phyloP scores from a whole-genome alignment of 2,113 vertebrate species.

The Pangasianodon hypophthalmus region DNA sequence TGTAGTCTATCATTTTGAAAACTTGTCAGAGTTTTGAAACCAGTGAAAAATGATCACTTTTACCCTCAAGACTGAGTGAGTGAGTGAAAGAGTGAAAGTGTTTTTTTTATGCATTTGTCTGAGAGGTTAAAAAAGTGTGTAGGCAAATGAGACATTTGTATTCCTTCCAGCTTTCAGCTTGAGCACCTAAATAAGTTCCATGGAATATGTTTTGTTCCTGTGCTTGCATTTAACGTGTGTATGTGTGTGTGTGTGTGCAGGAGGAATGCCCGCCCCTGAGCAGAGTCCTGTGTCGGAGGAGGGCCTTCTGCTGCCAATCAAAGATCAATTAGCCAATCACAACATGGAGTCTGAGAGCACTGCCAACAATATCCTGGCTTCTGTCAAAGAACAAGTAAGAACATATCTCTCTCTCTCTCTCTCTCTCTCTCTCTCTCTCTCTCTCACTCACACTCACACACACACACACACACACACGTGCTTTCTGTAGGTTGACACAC shows the following conservation, averaged over 20 bases:
- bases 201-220: slow-evolving; percentile 42
- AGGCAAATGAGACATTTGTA: slow-evolving; percentile 5
- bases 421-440: not conserved
- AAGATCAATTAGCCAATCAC: slow-evolving; percentile 75
- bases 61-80: not conserved
- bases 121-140: not conserved
- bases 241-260: slow-evolving; percentile 55
- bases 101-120: not conserved
- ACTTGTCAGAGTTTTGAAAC: not conserved
- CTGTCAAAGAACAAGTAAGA: slow-evolving; percentile 97
- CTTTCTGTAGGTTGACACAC: not conserved
- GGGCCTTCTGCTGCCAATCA: slow-evolving; percentile 79
- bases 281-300: slow-evolving; percentile 88
- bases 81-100: slow-evolving; percentile 40
- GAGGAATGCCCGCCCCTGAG: slow-evolving; percentile 92
- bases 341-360: slow-evolving; percentile 87
- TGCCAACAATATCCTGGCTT: slow-evolving; percentile 94
- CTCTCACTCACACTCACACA: not conserved
- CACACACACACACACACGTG: not conserved
- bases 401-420: not conserved
- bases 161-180: slow-evolving; percentile 1
- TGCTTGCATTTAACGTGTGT: slow-evolving; percentile 25
- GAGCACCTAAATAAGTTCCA: not conserved
- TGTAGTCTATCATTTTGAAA: not conserved
- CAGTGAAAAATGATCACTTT: not conserved